Conservation (phyloP, 2,888 invertebrate species). For the Monoplex corrugatus region DNA sequence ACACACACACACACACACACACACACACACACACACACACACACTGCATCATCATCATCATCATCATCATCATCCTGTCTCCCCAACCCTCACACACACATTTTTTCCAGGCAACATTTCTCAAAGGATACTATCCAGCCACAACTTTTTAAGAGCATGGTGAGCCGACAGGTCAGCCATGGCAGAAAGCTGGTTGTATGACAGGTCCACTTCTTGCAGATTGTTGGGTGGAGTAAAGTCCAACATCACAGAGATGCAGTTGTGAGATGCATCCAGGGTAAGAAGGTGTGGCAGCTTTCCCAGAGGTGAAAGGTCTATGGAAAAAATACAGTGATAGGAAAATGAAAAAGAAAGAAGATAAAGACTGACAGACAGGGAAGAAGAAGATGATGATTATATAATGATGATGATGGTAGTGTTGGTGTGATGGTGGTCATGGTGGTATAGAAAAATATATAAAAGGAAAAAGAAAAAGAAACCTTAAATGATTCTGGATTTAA, state of each 20-base stretch:
- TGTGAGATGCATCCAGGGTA: constrained; percentile 80
- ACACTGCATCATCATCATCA: neutral
- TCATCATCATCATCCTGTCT: too few species aligned
- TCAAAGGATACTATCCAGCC: constrained; percentile 79
- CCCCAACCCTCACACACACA: too few species aligned
- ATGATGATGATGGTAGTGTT: too few species aligned
- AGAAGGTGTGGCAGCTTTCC: constrained; percentile 75
- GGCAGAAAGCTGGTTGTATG: constrained; percentile 77
- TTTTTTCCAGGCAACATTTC: too few species aligned
- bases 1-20: too few species aligned
- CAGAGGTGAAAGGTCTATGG: constrained; percentile 77
- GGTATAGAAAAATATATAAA: too few species aligned
- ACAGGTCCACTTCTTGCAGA: constrained; percentile 77
- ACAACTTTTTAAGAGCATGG: constrained; percentile 74
- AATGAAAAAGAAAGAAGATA: too few species aligned
- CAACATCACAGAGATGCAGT: constrained; percentile 75
- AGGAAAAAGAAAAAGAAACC: too few species aligned
- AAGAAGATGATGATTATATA: neutral
- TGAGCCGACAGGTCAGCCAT: constrained; percentile 79
- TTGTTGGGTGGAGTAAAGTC: constrained; percentile 79
- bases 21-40: too few species aligned
- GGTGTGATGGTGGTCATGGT: too few species aligned
- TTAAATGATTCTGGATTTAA: too few species aligned
- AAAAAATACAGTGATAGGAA: constrained; percentile 47
- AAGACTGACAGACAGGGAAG: too few species aligned